Evolutionary conservation across 2,888 invertebrate genomes (phyloP).

Genomic region (Bimastos eiseni): DNA sequence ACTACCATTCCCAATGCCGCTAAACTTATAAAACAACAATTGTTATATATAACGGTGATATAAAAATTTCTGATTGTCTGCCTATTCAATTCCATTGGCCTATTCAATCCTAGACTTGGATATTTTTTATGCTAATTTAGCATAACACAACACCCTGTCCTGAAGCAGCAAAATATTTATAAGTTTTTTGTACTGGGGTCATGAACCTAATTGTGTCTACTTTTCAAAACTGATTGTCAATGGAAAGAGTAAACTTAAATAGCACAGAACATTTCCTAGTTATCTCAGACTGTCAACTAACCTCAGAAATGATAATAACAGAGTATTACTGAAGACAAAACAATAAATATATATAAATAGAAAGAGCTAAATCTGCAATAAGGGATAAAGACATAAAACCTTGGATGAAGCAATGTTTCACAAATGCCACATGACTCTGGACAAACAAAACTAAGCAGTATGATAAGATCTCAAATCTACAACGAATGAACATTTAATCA

Average conservation of each 20-base stretch:
- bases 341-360: background rate
- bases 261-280: background rate
- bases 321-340: background rate
- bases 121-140: background rate
- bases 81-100: background rate
- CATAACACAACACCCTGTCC: background rate
- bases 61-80: background rate
- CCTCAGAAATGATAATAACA: constrained; percentile 6
- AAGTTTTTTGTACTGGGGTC: background rate
- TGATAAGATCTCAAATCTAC: background rate
- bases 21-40: background rate
- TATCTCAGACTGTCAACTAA: background rate
- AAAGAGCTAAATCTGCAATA: no score
- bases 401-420: background rate
- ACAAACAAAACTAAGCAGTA: background rate
- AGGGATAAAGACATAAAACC: background rate
- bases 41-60: background rate
- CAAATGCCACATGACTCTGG: background rate
- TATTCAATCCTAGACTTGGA: background rate
- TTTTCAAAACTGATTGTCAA: background rate
- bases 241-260: background rate
- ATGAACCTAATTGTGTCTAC: background rate
- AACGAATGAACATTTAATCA: background rate
- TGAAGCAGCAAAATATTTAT: background rate
- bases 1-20: background rate